A percentile compares a stretch with the other conserved stretches of the same genome.
phyloP scores from a whole-genome alignment of 2,888 invertebrate species.

The Macaria notata region DNA sequence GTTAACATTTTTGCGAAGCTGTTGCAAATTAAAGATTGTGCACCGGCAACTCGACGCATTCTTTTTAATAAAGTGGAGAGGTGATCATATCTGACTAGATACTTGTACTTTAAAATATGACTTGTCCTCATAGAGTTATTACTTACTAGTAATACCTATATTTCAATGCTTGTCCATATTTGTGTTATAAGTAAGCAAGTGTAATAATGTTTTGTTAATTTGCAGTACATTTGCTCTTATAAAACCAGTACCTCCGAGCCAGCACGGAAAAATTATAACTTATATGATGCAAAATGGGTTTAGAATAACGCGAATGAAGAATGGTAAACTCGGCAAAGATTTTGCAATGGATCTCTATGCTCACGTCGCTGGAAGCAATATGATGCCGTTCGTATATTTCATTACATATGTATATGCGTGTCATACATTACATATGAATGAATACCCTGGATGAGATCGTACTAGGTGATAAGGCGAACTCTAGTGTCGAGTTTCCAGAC shows the following conservation, averaged over 20 bases:
- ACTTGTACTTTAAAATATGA: no score
- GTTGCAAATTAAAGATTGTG: conserved; percentile 86
- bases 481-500: no score
- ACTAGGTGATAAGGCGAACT: no score
- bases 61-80: conserved; percentile 84
- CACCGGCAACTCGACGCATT: conserved; percentile 84
- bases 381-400: conserved; percentile 80
- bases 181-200: no score
- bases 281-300: conserved; percentile 85
- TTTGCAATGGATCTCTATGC: conserved; percentile 85
- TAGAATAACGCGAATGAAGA: conserved; percentile 87
- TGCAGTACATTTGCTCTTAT: conserved; percentile 89
- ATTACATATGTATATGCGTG: neutral
- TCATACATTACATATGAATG: no score
- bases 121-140: no score
- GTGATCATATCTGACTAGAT: conserved; percentile 49
- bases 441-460: no score
- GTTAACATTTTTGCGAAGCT: conserved; percentile 88
- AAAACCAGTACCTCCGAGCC: conserved; percentile 87
- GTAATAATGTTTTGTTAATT: neutral
- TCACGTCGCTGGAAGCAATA: conserved; percentile 78
- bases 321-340: conserved; percentile 86
- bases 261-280: conserved; percentile 89
- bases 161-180: no score
- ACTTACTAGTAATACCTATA: no score